Percentiles rank a stretch among this genome's conserved stretches.
phyloP scores from a whole-genome alignment of 2,888 invertebrate genomes.

The Protodeltote pygarga region DNA sequence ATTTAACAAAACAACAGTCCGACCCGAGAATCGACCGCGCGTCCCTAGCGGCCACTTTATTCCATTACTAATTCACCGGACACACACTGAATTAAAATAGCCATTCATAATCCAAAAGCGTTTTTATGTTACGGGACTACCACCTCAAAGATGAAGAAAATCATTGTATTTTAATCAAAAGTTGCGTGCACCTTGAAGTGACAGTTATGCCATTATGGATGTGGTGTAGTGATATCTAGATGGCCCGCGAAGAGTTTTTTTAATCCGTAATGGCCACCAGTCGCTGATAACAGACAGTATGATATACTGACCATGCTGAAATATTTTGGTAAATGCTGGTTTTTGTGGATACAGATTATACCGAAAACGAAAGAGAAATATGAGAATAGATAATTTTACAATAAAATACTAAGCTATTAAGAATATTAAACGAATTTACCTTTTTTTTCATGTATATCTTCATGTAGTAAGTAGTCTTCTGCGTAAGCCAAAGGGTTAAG shows the following conservation, averaged over 20 bases:
- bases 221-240: conserved; percentile 62
- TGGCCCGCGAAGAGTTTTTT: conserved; percentile 78
- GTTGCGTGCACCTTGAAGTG: conserved; percentile 21
- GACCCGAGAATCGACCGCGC: conserved; percentile 57
- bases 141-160: not conserved
- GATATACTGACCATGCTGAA: conserved; percentile 65
- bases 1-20: conserved; percentile 58
- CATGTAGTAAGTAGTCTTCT: no score
- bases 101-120: conserved; percentile 46
- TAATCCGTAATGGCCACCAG: conserved; percentile 77
- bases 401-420: no score
- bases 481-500: no score
- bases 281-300: conserved; percentile 73
- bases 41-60: conserved; percentile 76
- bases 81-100: conserved; percentile 73
- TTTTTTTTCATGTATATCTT: no score
- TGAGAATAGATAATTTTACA: not conserved
- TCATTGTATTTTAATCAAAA: not conserved
- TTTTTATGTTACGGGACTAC: conserved; percentile 3
- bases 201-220: conserved; percentile 20
- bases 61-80: conserved; percentile 78
- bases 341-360: conserved; percentile 48
- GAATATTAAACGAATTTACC: no score
- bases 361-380: not conserved
- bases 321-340: conserved; percentile 55